Evolutionary conservation across 2,888 invertebrate genomes (phyloP).

Genomic region (Trimorus sp.): DNA sequence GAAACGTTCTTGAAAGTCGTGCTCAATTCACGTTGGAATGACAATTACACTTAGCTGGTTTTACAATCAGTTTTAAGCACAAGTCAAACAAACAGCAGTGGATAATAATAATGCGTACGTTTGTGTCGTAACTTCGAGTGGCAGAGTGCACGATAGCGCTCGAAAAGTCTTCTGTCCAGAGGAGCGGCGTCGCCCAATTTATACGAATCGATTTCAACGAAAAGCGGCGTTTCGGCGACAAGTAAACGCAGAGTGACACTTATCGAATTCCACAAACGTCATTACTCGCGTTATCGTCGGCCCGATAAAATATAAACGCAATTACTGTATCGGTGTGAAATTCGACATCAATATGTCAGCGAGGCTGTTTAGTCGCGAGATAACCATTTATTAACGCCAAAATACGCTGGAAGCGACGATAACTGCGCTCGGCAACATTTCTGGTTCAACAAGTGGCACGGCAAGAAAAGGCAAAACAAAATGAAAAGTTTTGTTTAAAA

Average conservation of each 20-base stretch:
- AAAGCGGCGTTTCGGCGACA: constrained; percentile 11
- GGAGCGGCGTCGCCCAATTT: too few species aligned
- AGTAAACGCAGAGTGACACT: not conserved
- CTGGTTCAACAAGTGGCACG: too few species aligned
- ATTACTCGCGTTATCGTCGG: constrained; percentile 27
- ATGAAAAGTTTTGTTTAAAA: too few species aligned
- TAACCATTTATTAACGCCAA: constrained; percentile 16
- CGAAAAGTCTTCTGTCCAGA: not conserved
- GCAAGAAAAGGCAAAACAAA: too few species aligned
- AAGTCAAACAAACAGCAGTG: constrained; percentile 53
- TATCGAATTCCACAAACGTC: constrained; percentile 34
- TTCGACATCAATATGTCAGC: constrained; percentile 24
- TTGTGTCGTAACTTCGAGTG: constrained; percentile 32
- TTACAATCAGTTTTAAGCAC: constrained; percentile 59
- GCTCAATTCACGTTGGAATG: constrained; percentile 45
- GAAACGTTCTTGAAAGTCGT: constrained; percentile 55
- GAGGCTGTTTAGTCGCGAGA: constrained; percentile 11
- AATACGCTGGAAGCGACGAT: constrained; percentile 9
- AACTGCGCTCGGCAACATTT: not conserved
- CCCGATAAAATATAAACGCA: constrained; percentile 24
- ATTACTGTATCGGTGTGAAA: constrained; percentile 20
- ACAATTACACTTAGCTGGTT: constrained; percentile 53
- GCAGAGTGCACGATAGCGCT: not conserved
- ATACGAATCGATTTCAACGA: constrained; percentile 6
- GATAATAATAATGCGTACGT: constrained; percentile 52